A percentile compares a stretch with the other conserved stretches of the same genome.
These are phyloP conservation scores for Plagiodera versicolora DNA, from an alignment of 2,888 invertebrate species.

Conservation along the genomic window DNA sequence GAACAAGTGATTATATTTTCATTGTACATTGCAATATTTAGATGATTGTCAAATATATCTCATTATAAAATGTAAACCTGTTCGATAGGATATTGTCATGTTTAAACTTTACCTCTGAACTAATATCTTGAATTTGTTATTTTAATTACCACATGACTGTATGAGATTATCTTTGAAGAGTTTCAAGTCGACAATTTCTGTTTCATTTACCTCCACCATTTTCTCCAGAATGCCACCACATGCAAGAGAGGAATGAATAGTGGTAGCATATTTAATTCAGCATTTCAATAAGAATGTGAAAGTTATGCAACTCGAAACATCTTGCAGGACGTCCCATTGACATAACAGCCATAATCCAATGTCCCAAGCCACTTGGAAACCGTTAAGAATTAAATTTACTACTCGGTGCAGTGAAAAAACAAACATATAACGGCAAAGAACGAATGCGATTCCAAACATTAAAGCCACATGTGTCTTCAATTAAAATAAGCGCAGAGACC, in stretches of 20 bases:
- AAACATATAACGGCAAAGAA: not conserved
- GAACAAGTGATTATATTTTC: too few relatives aligned
- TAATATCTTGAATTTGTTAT: too few relatives aligned
- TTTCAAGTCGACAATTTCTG: too few relatives aligned
- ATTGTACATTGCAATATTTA: too few relatives aligned
- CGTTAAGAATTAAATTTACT: not conserved
- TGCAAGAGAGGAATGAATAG: not conserved
- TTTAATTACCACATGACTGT: too few relatives aligned
- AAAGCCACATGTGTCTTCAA: conserved; percentile 29
- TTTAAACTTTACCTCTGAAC: too few relatives aligned
- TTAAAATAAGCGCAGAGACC: conserved; percentile 22
- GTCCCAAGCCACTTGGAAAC: not conserved
- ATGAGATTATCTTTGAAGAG: not conserved
- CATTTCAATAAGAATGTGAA: not conserved
- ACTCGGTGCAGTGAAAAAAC: not conserved
- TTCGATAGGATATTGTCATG: too few relatives aligned
- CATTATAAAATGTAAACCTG: too few relatives aligned
- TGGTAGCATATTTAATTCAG: not conserved
- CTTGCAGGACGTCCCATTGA: not conserved
- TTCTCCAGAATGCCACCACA: not conserved
- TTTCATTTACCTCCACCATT: not conserved
- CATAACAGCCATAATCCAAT: not conserved
- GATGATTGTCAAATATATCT: too few relatives aligned
- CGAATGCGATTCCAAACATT: conserved; percentile 24
- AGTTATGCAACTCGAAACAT: not conserved